Percentiles rank a stretch among this genome's conserved stretches.
Conservation (phyloP, 2,113 vertebrate genomes). For the Ornithorhynchus anatinus region DNA sequence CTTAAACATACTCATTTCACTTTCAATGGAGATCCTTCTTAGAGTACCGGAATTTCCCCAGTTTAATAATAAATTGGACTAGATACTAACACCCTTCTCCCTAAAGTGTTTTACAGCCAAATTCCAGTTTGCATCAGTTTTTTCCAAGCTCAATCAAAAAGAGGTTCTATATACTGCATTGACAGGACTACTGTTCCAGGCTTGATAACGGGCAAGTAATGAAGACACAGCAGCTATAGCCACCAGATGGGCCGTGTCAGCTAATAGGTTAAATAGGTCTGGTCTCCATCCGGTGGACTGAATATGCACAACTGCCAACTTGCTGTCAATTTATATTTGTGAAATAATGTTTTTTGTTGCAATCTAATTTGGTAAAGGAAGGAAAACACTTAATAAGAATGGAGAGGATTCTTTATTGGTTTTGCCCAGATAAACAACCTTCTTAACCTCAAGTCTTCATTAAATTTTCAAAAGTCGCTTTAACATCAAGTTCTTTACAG, state of each 20-base stretch:
- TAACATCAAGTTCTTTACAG: not conserved
- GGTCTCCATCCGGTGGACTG: not conserved
- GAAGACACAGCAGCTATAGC: not conserved
- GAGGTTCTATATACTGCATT: not conserved
- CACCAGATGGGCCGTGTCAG: slow-evolving; percentile 5
- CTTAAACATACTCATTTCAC: too few relatives aligned
- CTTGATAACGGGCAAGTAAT: not conserved
- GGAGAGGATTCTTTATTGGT: not conserved
- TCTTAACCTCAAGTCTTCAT: slow-evolving; percentile 19
- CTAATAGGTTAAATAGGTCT: slow-evolving; percentile 33
- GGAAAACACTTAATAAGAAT: not conserved
- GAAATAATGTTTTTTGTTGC: slow-evolving; percentile 10
- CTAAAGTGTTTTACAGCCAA: not conserved
- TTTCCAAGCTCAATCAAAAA: not conserved
- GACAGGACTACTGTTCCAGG: not conserved
- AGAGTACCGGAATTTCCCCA: too few relatives aligned
- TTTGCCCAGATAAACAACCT: slow-evolving; percentile 10
- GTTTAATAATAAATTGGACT: not conserved
- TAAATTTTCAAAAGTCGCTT: slow-evolving; percentile 35
- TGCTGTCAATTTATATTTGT: not conserved
- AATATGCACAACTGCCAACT: not conserved
- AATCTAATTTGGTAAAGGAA: slow-evolving; percentile 35
- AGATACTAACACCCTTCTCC: too few relatives aligned
- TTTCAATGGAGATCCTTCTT: too few relatives aligned
- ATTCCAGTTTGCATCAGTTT: not conserved